Conservation (phyloP, 2,113 vertebrate genomes). For the Cryptomyrus ogoouensis region DNA sequence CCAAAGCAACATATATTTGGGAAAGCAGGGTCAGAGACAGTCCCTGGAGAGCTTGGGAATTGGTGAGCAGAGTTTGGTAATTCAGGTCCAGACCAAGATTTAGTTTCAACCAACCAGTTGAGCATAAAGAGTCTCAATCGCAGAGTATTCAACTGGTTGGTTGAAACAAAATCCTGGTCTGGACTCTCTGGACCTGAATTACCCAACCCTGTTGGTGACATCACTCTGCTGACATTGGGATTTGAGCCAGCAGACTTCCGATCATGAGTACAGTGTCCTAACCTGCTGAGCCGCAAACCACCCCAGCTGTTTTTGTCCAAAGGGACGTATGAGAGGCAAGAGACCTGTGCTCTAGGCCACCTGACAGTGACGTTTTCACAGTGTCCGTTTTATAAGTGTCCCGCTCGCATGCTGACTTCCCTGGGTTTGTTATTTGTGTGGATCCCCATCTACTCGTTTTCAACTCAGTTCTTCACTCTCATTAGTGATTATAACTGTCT, state of each 20-base stretch:
- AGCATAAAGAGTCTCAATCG: no score
- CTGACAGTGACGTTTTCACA: not conserved
- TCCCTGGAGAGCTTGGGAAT: not conserved
- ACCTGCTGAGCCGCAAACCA: not conserved
- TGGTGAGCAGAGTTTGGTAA: no score
- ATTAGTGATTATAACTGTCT: not conserved
- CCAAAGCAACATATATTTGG: not conserved
- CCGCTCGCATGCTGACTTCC: not conserved
- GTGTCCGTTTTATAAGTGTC: not conserved
- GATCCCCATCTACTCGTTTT: not conserved
- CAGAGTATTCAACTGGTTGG: no score
- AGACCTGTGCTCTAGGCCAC: not conserved
- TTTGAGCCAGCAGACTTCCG: not conserved
- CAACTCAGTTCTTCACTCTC: not conserved
- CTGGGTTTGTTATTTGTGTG: not conserved
- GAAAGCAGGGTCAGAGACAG: not conserved
- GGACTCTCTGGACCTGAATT: no score
- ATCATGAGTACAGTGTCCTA: not conserved
- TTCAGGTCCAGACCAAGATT: no score
- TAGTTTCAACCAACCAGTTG: no score
- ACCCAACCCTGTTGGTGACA: no score
- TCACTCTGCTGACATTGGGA: not conserved
- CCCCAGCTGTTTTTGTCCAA: not conserved
- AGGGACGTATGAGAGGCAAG: not conserved
- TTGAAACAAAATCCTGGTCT: no score